Percentiles rank a stretch among this genome's conserved stretches.
These are phyloP conservation scores for Ophioninae sp. DNA, from an alignment of 2,888 invertebrate genomes.

Conservation along the genomic window DNA sequence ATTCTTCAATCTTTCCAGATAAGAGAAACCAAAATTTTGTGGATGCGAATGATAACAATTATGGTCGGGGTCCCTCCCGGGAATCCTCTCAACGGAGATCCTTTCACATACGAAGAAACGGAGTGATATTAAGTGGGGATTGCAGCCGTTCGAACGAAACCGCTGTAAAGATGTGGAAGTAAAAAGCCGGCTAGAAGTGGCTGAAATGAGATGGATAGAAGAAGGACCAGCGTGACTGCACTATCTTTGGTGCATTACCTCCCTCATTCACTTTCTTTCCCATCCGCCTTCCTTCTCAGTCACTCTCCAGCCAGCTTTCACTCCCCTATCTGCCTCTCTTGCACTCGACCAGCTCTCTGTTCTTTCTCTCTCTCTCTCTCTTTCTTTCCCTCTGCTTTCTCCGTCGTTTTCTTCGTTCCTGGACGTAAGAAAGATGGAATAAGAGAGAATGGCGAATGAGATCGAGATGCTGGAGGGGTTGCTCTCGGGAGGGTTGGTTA, in stretches of 20 bases:
- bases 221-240: conserved; percentile 46
- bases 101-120: conserved; percentile 3
- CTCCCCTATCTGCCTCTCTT: too few species aligned
- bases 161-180: conserved; percentile 14
- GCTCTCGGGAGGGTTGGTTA: conserved; percentile 60
- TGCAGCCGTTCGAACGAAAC: conserved; percentile 41
- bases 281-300: background rate
- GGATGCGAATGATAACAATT: background rate
- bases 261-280: background rate
- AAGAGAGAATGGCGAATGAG: conserved; percentile 53
- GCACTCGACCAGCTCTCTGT: too few species aligned
- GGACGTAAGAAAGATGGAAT: conserved; percentile 5
- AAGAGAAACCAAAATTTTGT: background rate
- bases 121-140: conserved; percentile 36
- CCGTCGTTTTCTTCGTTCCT: background rate
- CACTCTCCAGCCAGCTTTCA: too few species aligned
- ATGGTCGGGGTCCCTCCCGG: background rate
- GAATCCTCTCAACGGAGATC: background rate
- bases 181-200: conserved; percentile 28
- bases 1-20: background rate
- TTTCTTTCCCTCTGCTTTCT: background rate
- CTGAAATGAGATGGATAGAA: conserved; percentile 52
- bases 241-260: conserved; percentile 35
- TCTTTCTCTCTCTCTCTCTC: conserved; percentile 12
- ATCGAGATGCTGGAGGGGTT: conserved; percentile 52